These are phyloP conservation scores for Hydrolagus colliei DNA, from an alignment of 2,797 vertebrate genomes.

Conservation along the genomic window DNA sequence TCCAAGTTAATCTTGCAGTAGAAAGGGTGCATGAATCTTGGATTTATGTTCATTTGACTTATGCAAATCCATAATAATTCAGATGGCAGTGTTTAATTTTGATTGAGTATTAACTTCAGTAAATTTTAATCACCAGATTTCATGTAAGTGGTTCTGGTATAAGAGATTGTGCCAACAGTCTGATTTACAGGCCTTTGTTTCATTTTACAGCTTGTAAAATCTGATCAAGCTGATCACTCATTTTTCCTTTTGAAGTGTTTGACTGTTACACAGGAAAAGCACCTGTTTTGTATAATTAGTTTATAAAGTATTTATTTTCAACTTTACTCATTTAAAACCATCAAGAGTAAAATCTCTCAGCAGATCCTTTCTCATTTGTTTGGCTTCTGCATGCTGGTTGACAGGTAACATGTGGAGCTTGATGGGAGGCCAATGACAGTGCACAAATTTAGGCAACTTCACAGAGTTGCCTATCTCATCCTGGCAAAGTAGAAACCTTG, in stretches of 20 bases:
- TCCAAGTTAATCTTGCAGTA: constrained; percentile 5
- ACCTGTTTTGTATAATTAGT: neutral
- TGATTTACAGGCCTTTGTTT: constrained; percentile 19
- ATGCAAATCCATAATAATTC: constrained; percentile 27
- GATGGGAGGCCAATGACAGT: no score
- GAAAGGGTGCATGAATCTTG: constrained; percentile 11
- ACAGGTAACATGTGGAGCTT: no score
- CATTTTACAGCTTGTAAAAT: neutral
- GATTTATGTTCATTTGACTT: constrained; percentile 10
- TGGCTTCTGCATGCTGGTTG: neutral
- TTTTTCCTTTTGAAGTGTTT: neutral
- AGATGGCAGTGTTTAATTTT: constrained; percentile 23
- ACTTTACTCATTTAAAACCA: neutral
- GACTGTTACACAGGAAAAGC: neutral
- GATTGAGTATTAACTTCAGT: constrained; percentile 23
- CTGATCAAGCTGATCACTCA: no score
- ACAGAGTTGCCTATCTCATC: no score
- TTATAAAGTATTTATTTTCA: neutral
- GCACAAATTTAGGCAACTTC: no score
- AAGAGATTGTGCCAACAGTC: neutral
- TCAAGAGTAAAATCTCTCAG: neutral
- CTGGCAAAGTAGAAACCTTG: no score
- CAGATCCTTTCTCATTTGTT: neutral
- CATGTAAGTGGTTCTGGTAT: neutral
- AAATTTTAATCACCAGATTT: constrained; percentile 1